A percentile compares a stretch with the other conserved stretches of the same genome.
Conservation (phyloP, 2,888 invertebrate genomes). For the Drosophila paracracens region DNA sequence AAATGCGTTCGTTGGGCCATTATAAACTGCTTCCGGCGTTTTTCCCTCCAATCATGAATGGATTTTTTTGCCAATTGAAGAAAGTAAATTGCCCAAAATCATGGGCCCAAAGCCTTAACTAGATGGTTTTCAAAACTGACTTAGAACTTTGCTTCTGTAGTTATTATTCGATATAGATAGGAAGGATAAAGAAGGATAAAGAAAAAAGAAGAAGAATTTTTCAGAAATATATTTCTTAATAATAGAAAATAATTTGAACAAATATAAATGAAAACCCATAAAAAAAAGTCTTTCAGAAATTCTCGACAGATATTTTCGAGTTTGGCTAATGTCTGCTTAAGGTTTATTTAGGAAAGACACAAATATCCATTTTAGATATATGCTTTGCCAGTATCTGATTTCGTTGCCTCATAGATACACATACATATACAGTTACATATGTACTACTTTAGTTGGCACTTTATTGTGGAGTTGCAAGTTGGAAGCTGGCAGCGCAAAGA, state of each 20-base stretch:
- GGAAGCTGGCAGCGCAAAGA: slow-evolving; percentile 45
- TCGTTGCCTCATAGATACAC: background rate
- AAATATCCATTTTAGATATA: background rate
- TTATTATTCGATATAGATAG: background rate
- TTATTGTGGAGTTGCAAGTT: slow-evolving; percentile 25
- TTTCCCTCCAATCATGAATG: background rate
- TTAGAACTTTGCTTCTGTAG: background rate
- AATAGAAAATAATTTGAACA: background rate
- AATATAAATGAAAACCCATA: background rate
- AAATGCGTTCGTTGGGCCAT: background rate
- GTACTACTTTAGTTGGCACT: slow-evolving; percentile 2
- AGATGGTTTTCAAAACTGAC: background rate
- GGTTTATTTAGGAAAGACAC: too few species aligned
- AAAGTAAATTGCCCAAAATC: slow-evolving; percentile 3
- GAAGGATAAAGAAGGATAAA: too few species aligned
- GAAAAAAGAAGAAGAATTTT: too few species aligned
- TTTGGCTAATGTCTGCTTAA: background rate
- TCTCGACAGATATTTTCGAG: background rate
- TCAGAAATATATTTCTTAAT: background rate
- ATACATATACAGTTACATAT: background rate
- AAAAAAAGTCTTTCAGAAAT: background rate
- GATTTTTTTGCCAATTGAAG: background rate
- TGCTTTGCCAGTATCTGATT: background rate
- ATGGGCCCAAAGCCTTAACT: background rate
- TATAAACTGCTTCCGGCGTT: background rate